Conservation (phyloP, 2,888 invertebrate species). For the Diarsia dahlii region DNA sequence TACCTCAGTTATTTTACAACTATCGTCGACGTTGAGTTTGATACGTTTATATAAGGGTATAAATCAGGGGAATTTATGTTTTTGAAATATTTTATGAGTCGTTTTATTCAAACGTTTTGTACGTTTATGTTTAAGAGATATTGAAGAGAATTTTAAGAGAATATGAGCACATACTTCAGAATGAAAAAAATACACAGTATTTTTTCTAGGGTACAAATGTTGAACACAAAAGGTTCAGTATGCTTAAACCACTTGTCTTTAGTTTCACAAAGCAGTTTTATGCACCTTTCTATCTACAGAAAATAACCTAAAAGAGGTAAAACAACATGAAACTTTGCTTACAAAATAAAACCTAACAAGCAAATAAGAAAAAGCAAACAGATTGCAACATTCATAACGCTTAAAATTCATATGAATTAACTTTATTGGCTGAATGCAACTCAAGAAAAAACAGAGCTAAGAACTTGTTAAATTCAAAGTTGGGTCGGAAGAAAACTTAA, state of each 20-base stretch:
- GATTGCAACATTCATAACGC: conserved; percentile 24
- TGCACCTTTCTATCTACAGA: not conserved
- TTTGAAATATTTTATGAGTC: conserved; percentile 24
- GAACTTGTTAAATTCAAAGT: conserved; percentile 71
- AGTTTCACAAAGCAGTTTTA: not conserved
- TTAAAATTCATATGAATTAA: conserved; percentile 52
- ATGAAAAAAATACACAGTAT: not conserved
- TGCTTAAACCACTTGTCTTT: not conserved
- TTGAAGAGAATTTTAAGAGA: not conserved
- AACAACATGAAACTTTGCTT: not conserved
- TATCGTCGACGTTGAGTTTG: conserved; percentile 57
- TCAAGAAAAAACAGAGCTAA: conserved; percentile 64
- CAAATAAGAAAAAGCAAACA: conserved; percentile 11
- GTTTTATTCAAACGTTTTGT: not conserved
- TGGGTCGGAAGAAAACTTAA: conserved; percentile 73
- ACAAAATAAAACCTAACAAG: conserved; percentile 13
- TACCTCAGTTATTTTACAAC: conserved; percentile 69
- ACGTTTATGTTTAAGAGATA: not conserved
- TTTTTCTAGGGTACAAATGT: not conserved
- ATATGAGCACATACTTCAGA: not conserved
- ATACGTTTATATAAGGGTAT: conserved; percentile 50
- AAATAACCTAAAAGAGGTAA: not conserved
- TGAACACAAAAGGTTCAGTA: not conserved
- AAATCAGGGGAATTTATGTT: conserved; percentile 45
- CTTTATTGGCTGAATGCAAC: conserved; percentile 50